Evolutionary conservation across 2,888 invertebrate genomes (phyloP).

Genomic region (Ephialtes manifestator): DNA sequence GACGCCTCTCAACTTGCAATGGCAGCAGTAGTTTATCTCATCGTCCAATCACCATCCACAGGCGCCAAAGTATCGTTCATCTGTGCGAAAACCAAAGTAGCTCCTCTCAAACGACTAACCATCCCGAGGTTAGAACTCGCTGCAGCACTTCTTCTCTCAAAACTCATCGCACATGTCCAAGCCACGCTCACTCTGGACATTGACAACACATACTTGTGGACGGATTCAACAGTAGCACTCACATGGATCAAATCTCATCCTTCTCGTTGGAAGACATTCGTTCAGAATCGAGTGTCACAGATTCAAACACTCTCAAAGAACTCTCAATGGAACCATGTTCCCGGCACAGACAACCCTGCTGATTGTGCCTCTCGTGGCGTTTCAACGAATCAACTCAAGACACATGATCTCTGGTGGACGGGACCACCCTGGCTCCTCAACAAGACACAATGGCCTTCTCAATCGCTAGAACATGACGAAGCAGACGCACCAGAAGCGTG

Average conservation of each 20-base stretch:
- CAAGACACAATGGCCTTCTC: slow-evolving; percentile 2
- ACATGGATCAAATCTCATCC: slow-evolving; percentile 48
- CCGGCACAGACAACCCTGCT: slow-evolving; percentile 67
- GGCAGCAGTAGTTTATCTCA: slow-evolving; percentile 55
- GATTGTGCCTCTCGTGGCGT: slow-evolving; percentile 68
- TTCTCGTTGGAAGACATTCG: slow-evolving; percentile 40
- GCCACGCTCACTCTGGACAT: neutral
- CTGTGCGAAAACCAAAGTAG: slow-evolving; percentile 52
- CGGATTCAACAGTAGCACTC: slow-evolving; percentile 60
- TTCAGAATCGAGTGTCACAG: slow-evolving; percentile 60
- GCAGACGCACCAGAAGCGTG: slow-evolving; percentile 24
- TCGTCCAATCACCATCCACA: slow-evolving; percentile 33
- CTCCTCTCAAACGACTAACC: slow-evolving; percentile 52
- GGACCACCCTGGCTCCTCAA: slow-evolving; percentile 49
- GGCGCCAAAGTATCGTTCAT: slow-evolving; percentile 26
- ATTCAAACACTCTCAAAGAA: slow-evolving; percentile 60
- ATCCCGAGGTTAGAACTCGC: slow-evolving; percentile 51
- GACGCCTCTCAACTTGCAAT: slow-evolving; percentile 65
- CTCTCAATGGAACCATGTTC: slow-evolving; percentile 61
- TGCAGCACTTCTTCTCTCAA: slow-evolving; percentile 35
- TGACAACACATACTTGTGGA: slow-evolving; percentile 58
- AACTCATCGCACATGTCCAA: slow-evolving; percentile 12
- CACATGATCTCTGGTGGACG: slow-evolving; percentile 44
- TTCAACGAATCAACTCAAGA: slow-evolving; percentile 38
- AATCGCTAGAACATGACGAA: neutral